Evolutionary conservation across 2,888 invertebrate species (phyloP), one percentile per base, ranked within the genome.

Genomic region (Bursaphelenchus okinawaensis): DNA sequence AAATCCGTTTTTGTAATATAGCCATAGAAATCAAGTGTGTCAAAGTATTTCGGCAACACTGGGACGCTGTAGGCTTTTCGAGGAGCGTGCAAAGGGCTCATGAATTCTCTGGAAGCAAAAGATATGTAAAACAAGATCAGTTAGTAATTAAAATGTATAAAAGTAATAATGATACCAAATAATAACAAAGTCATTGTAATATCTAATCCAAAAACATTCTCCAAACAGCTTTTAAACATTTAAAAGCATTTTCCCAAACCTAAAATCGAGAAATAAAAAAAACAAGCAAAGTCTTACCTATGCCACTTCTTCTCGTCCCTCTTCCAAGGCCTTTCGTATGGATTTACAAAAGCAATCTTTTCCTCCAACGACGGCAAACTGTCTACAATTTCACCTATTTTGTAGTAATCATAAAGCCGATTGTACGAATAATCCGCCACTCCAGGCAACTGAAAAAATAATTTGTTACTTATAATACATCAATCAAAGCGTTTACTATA

Each of bases 301-400:
- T 78, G 67, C 80, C 81, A 81, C 6, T 72, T 78, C 67, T 68
- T 70, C 66, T 81, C 81, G 4, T 68, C 65, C 9, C 67, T 54
- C 9, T 69, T 73, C 81, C 81, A 81, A 12, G 72, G 72, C 40
- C 81, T 63, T 63, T 81, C 81, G 66, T 75, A 81, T 7, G 81
- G 81, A 31, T 74, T 78, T 28, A 78, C 81, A 58, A 80, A 70
- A 52, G 75, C 76, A 24, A 81, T 77, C 54, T 75, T 74, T 61
- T 81, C 81, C 50, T 71, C 67, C 24, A 76, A 68, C 22, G 74
- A 77, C 7, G 74, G 72, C 66, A 81, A 62, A 16, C 69, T 62
- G 22, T 72, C 66, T 1, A 80, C 75, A 31, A 76, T 66, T 55
- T 79, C 75, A 12, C 71, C 76, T n/a, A 76, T 78, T 54, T 79